phyloP scores from a whole-genome alignment of 2,797 vertebrate genomes.

The Myiotriccus ornatus region DNA sequence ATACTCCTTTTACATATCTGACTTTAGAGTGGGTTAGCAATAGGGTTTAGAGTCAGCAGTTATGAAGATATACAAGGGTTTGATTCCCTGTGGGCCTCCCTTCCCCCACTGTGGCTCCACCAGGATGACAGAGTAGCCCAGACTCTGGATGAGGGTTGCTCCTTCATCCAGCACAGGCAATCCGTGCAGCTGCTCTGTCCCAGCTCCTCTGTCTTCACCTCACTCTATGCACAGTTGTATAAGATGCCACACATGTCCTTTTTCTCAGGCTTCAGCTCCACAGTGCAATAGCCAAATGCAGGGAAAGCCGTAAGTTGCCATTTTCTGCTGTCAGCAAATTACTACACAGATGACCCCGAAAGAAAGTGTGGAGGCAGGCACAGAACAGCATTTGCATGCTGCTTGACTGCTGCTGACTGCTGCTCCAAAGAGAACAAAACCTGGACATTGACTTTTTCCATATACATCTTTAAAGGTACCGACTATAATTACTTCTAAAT shows the following conservation, averaged over 20 bases:
- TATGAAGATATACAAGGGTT: background rate
- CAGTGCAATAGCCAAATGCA: background rate
- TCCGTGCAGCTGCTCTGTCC: background rate
- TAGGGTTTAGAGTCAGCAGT: background rate
- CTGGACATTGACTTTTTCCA: background rate
- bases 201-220: background rate
- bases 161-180: background rate
- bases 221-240: background rate
- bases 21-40: background rate
- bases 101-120: background rate
- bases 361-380: background rate
- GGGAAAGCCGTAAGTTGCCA: background rate
- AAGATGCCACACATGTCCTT: background rate
- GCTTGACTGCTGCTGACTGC: background rate
- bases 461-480: background rate
- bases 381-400: fast-evolving
- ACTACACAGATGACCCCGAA: background rate
- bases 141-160: background rate
- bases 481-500: background rate
- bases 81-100: background rate
- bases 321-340: background rate
- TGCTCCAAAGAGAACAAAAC: background rate
- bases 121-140: background rate
- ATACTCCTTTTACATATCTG: background rate
- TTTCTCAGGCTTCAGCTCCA: background rate